These are phyloP conservation scores for Todiramphus chloris DNA, from an alignment of 2,113 vertebrate genomes.

Conservation along the genomic window DNA sequence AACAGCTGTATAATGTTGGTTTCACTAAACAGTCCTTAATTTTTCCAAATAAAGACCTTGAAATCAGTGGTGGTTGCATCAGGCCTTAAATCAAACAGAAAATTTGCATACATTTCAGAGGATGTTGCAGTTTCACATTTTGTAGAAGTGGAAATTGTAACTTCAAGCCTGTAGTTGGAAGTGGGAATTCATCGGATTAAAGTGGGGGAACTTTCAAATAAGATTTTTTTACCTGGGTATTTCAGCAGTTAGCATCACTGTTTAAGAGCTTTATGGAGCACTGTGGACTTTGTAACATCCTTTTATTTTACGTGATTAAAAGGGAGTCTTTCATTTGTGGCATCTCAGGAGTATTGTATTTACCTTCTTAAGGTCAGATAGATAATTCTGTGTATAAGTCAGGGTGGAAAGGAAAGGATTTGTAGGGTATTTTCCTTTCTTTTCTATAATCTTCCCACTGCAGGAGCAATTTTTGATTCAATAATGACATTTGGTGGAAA, in stretches of 20 bases:
- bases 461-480: conserved; percentile 53
- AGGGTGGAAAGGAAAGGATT: conserved; percentile 16
- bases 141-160: background rate
- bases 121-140: background rate
- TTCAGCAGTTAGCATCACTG: background rate
- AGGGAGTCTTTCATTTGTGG: background rate
- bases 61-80: background rate
- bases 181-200: background rate
- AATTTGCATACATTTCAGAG: background rate
- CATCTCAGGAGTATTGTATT: conserved; percentile 11
- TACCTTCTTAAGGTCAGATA: background rate
- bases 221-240: background rate
- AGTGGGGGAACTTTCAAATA: background rate
- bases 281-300: background rate
- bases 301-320: conserved; percentile 16
- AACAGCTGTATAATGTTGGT: background rate
- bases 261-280: background rate
- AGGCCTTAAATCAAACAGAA: background rate
- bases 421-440: background rate
- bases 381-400: background rate
- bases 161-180: background rate
- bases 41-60: background rate
- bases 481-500: conserved; percentile 76
- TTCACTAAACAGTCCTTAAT: background rate
- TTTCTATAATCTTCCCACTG: conserved; percentile 49